Conservation (phyloP, 2,113 vertebrate genomes). For the Pantherophis guttatus region DNA sequence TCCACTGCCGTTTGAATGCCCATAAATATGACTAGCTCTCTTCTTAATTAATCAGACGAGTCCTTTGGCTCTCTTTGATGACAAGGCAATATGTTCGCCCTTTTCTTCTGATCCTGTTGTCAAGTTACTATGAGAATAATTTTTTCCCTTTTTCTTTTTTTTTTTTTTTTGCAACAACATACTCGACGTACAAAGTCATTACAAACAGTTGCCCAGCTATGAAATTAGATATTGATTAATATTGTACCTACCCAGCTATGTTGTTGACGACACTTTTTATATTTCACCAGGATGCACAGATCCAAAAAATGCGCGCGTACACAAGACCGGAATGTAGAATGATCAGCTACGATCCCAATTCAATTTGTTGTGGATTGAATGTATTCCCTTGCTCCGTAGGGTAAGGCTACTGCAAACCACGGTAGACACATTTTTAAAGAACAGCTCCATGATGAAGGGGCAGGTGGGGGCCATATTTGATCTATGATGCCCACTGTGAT, state of each 20-base stretch:
- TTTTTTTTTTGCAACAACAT: slow-evolving; percentile 48
- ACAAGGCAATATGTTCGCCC: slow-evolving; percentile 67
- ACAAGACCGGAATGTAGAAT: neutral
- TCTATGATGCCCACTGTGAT: neutral
- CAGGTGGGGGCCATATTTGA: neutral
- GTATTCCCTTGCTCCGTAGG: neutral
- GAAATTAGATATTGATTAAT: slow-evolving; percentile 78
- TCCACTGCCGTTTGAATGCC: slow-evolving; percentile 46
- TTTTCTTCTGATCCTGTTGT: slow-evolving; percentile 64
- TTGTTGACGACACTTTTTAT: slow-evolving; percentile 34
- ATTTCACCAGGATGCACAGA: slow-evolving; percentile 44
- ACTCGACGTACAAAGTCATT: slow-evolving; percentile 67
- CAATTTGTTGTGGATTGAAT: neutral
- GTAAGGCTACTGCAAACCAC: neutral
- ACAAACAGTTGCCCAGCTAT: slow-evolving; percentile 74
- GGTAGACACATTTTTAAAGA: neutral
- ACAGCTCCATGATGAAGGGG: neutral
- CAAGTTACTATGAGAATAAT: slow-evolving; percentile 65
- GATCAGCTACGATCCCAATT: neutral
- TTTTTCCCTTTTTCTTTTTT: neutral
- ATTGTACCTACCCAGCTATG: slow-evolving; percentile 66
- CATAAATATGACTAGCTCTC: slow-evolving; percentile 41
- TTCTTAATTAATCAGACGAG: slow-evolving; percentile 69
- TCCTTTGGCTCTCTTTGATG: slow-evolving; percentile 65
- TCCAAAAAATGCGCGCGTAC: neutral